These are phyloP conservation scores for Pristiophorus japonicus DNA, from an alignment of 2,113 vertebrate species.

Conservation along the genomic window DNA sequence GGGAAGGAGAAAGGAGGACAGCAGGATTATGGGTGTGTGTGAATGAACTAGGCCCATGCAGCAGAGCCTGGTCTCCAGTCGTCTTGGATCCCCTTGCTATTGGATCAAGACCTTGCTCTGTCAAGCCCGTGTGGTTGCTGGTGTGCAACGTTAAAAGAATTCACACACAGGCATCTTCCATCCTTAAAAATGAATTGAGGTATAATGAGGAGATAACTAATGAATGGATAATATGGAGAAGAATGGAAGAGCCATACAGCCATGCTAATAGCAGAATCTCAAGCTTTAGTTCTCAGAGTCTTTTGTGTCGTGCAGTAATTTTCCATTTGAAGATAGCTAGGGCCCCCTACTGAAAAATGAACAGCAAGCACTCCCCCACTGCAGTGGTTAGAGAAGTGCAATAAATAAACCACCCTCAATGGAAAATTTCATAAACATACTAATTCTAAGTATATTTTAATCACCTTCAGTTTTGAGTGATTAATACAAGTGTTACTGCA, in stretches of 20 bases:
- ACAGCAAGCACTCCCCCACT: conserved; percentile 56
- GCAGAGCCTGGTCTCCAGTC: too few relatives aligned
- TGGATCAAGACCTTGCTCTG: too few relatives aligned
- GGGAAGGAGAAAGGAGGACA: too few relatives aligned
- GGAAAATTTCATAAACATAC: conserved; percentile 77
- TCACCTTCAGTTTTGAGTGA: conserved; percentile 78
- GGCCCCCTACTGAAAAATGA: conserved; percentile 61
- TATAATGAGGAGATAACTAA: conserved; percentile 22
- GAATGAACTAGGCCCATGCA: too few relatives aligned
- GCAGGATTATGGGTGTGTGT: too few relatives aligned
- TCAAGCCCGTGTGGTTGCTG: too few relatives aligned
- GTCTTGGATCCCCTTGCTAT: too few relatives aligned
- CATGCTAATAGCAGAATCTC: neutral
- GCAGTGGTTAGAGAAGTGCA: conserved; percentile 75
- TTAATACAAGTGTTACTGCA: conserved; percentile 70
- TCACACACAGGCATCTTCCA: too few relatives aligned
- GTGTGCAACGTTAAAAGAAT: too few relatives aligned
- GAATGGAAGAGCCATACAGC: neutral
- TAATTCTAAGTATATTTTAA: conserved; percentile 77
- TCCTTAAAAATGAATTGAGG: too few relatives aligned
- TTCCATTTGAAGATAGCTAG: conserved; percentile 53
- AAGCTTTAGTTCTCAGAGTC: neutral
- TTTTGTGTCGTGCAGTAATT: conserved; percentile 35
- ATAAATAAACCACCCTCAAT: conserved; percentile 69
- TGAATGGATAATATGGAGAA: neutral